Evolutionary conservation across 2,797 vertebrate species (phyloP).

Genomic region (Notolepis coatsorum): DNA sequence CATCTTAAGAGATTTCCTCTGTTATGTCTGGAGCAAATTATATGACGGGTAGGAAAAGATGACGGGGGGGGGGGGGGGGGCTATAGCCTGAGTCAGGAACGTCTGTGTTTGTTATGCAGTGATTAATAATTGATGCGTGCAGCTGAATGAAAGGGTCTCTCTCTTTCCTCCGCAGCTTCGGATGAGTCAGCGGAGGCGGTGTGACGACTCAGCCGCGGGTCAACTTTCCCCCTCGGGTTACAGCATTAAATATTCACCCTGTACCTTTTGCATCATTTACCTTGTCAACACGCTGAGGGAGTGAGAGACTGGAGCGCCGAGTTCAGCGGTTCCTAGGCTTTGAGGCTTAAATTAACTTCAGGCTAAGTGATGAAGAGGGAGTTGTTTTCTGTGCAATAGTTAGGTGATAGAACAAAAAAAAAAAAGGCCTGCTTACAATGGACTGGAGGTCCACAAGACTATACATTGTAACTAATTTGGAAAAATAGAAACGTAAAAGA

Average conservation of each 20-base stretch:
- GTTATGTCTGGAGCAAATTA: not conserved
- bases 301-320: slow-evolving; percentile 32
- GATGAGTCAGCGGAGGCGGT: slow-evolving; percentile 52
- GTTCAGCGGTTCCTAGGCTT: slow-evolving; percentile 25
- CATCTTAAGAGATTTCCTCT: slow-evolving; percentile 10
- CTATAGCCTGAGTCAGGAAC: slow-evolving; percentile 43
- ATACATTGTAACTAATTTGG: slow-evolving; percentile 27
- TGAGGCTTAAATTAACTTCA: slow-evolving; percentile 42
- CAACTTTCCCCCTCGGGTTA: slow-evolving; percentile 73
- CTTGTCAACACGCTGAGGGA: slow-evolving; percentile 61
- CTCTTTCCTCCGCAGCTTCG: slow-evolving; percentile 18
- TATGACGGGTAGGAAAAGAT: not conserved
- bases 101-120: slow-evolving; percentile 24
- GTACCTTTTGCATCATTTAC: slow-evolving; percentile 81
- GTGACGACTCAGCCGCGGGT: slow-evolving; percentile 56
- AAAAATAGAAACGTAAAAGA: slow-evolving; percentile 38
- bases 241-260: slow-evolving; percentile 80
- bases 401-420: slow-evolving; percentile 29
- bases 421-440: not conserved
- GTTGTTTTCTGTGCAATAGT: slow-evolving; percentile 11
- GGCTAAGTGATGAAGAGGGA: slow-evolving; percentile 15
- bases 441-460: slow-evolving; percentile 22
- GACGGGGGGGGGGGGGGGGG: slow-evolving; percentile 11
- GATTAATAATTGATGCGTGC: slow-evolving; percentile 55
- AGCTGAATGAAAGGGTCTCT: slow-evolving; percentile 38